Evolutionary conservation across 2,113 vertebrate genomes (phyloP), one percentile per base, ranked within the genome.

Genomic region (Chamaetylas fuelleborni): DNA sequence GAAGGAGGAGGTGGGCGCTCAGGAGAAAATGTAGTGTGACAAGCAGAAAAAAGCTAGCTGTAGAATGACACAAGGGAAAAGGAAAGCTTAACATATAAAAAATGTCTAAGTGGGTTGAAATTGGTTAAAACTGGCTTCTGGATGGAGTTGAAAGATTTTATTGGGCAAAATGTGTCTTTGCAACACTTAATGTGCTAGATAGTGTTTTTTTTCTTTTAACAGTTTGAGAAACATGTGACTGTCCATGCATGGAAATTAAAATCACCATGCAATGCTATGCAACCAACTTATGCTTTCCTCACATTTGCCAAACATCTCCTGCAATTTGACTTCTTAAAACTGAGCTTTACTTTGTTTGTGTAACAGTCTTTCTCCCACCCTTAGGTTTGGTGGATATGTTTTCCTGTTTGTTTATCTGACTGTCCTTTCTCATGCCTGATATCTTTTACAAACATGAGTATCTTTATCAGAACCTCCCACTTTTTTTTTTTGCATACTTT

Each of bases 391-490:
- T 88, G 79, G 45, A 56, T 82, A n/a, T 87, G 23, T 79, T 93
- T 90, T 90, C 48, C 60, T 61, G 0, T 84, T 94, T 91, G 81
- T 95, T 94, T 95, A 92, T 94, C 65, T 90, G 53, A n/a, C 74
- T 50, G 42, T 82, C 69, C 69, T 74, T 87, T 95, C 78, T 81
- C 60, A 58, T 88, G 76, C 20, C 48, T 86, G 72, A 17, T 96
- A 97, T 97, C 95, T 94, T 72, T 84, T 74, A 71, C 33, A 65
- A 95, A 86, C 95, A 97, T 11, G 47, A 81, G 72, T 61, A 53
- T 92, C 74, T 83, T 97, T 96, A 94, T 96, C 86, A 91, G 80
- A 86, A 74, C 53, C 61, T 86, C 65, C 51, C 64, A 42, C 47
- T 83, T 81, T 88, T 81, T 45, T 45, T 67, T 86, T 36, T 34